Conservation (phyloP, 2,113 vertebrate species). For the Peromyscus polionotus region DNA sequence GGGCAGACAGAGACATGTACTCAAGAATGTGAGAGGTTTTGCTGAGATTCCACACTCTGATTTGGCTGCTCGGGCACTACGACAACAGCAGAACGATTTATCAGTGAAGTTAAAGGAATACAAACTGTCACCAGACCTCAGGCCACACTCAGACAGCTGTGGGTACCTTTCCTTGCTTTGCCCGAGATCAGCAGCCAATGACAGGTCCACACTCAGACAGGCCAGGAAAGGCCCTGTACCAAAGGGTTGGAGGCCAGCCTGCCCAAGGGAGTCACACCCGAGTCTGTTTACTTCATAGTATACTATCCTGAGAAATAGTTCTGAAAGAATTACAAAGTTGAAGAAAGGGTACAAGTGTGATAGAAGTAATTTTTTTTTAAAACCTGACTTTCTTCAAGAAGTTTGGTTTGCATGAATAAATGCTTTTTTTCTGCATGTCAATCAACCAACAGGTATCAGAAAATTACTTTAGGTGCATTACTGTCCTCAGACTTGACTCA, state of each 20-base stretch:
- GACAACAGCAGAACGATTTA: background rate
- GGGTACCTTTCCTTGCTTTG: background rate
- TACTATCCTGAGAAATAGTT: background rate
- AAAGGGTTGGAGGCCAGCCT: background rate
- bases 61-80: constrained; percentile 20
- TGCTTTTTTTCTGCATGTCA: background rate
- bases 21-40: constrained; percentile 47
- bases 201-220: background rate
- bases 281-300: background rate
- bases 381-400: background rate
- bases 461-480: background rate
- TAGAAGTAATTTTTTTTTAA: constrained; percentile 3
- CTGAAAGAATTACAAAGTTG: background rate
- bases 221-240: background rate
- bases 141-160: background rate
- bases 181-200: background rate
- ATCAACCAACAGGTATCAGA: background rate
- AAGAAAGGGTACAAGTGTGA: background rate
- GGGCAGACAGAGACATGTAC: background rate
- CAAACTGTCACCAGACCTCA: background rate
- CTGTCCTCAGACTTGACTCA: background rate
- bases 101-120: background rate
- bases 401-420: background rate
- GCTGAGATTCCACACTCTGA: background rate
- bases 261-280: background rate